Base-by-base conservation (phyloP, 2,888 invertebrate genomes). In the Nezara viridula region DNA sequence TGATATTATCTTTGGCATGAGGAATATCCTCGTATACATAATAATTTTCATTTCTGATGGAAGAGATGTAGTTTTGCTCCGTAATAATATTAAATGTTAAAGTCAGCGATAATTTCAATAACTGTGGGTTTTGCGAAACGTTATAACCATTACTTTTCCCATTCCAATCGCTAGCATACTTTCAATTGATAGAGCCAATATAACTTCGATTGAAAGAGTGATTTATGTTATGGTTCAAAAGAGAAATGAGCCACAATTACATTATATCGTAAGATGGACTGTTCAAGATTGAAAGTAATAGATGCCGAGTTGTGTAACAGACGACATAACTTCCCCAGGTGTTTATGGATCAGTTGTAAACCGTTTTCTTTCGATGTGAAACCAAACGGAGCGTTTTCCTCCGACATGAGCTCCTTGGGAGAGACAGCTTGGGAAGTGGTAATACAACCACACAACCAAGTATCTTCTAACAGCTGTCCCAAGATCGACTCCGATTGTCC, bases 361-460 rank as follows among this genome's bases (percentile, higher is more conserved):
- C 16, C 19, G 32, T 66, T 66, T 32, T 32, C 66, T 66, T 66
- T 66, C 66, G 66, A 66, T 66, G 66, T 66, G 66, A 66, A 32
- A 66, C 32, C 19, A 66, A 32, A 66, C 32, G 60, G 12, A n/a
- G 12, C 14, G 66, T 32, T 66, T 32, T 66, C 66, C 60, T 24
- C 60, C 60, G 14, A 4, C 60, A 32, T 60, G 27, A 10, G 55
- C n/a, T n/a, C n/a, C 60, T 27, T 60, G 27, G 10, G 2, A 60
- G 66, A 27, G 66, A 32, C 32, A 32, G 32, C 66, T 6, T 66
- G 66, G 66, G 66, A 66, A 66, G 19, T 66, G 27, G 16, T 32
- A 66, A 32, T 14, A 27, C 60, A 32, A 3, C 32, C 16, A 16
- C 32, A 19, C 19, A 6, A 32, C 16, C 4, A 5, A 19, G 66